Conservation (phyloP, 2,113 vertebrate species). For the Cervus canadensis region DNA sequence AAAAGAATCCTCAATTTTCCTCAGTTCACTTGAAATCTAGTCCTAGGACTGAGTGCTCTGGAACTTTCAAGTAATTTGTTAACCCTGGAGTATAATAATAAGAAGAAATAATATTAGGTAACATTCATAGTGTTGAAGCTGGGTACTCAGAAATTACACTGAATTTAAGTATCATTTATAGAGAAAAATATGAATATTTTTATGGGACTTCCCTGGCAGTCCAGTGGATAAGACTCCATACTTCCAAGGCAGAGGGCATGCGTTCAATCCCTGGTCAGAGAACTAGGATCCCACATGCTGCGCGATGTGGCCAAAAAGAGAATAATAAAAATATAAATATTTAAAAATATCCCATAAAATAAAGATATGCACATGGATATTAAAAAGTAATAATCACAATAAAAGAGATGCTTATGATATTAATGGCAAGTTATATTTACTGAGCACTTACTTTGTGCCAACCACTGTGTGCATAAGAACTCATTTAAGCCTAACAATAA, state of each 20-base stretch:
- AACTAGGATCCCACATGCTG: neutral
- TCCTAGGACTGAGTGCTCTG: neutral
- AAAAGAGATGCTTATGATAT: neutral
- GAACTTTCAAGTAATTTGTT: neutral
- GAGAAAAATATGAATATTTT: neutral
- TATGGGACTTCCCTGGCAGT: neutral
- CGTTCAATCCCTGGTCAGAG: neutral
- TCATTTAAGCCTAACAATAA: constrained; percentile 18
- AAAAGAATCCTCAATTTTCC: neutral
- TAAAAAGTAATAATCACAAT: neutral
- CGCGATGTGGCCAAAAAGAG: neutral
- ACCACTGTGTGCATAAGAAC: neutral
- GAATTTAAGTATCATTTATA: neutral
- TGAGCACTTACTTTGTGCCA: neutral
- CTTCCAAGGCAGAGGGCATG: neutral
- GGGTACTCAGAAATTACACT: neutral
- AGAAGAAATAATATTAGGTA: neutral
- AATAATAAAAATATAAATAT: neutral
- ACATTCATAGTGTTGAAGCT: neutral
- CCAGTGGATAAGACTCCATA: neutral
- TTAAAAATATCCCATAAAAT: neutral
- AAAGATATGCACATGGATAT: neutral
- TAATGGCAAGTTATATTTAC: constrained; percentile 2
- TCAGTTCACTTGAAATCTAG: neutral
- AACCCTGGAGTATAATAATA: neutral